Evolutionary conservation across 53 echinoderm and acorn worm genomes (phyloP), one percentile per base, ranked within the genome.

Genomic region (Temnopleurus reevesii): DNA sequence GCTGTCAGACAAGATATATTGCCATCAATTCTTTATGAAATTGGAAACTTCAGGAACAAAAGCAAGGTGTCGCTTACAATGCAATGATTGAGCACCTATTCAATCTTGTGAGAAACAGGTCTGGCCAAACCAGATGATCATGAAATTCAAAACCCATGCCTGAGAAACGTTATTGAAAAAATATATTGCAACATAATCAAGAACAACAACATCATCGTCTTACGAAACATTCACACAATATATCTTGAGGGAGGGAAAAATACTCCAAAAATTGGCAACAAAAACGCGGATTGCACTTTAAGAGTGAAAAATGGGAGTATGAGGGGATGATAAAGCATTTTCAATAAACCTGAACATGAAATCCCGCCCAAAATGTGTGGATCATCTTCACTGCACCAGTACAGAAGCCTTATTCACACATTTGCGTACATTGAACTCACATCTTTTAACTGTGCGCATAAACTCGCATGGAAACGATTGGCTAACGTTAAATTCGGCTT

Each of bases 1-100:
- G 7, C 21, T 71, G 71, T 71, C 71, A 41, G 7, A n/a, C 21
- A 71, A 71, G 71, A 71, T 71, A 18, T 71, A 71, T 71, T 36
- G 71, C 71, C 71, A 71, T 71, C 71, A 71, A 71, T 71, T 13
- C 71, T 71, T 71, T 18, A 71, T 71, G 71, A 71, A 71, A 71
- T 41, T 41, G 71, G 71, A 71, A 41, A 71, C 71, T 19, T 71
- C 8, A 5, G 38, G 41, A 71, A 71, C 71, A 71, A 71, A 8
- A 19, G 71, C n/a, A n/a, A 71, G 71, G 71, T 71, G 23, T 71
- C 43, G 71, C 23, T 38, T 43, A 6, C 43, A 26, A 41, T 41
- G 71, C 23, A 9, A 41, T 71, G 71, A 71, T 71, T 71, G 71
- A 71, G 23, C 71, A 41, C n/a, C 71, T 71, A 5, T 71, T 71